phyloP scores from a whole-genome alignment of 2,797 vertebrate genomes.

The Oryzias dopingdopingensis region DNA sequence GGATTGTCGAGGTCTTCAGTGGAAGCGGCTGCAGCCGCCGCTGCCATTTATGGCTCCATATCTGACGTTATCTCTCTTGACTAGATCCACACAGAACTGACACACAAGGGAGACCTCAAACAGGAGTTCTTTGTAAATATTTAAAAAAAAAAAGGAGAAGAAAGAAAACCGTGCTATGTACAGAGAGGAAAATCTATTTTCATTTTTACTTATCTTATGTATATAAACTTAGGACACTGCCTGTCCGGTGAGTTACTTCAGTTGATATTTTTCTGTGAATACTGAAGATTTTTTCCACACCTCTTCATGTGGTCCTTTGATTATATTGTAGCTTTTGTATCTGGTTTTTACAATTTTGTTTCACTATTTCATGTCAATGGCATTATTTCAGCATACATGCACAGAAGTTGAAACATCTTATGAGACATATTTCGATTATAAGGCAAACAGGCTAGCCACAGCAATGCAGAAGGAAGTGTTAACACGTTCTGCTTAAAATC shows the following conservation, averaged over 20 bases:
- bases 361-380: constrained; percentile 82
- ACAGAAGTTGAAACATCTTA: constrained; percentile 59
- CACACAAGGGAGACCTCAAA: constrained; percentile 52
- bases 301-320: constrained; percentile 85
- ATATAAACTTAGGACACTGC: constrained; percentile 97
- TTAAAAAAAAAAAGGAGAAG: constrained; percentile 62
- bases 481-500: constrained; percentile 63
- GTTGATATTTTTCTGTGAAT: constrained; percentile 91
- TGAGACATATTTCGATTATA: constrained; percentile 62
- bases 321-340: constrained; percentile 85
- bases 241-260: constrained; percentile 89
- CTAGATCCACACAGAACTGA: constrained; percentile 72
- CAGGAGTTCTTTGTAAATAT: constrained; percentile 81
- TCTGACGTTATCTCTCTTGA: constrained; percentile 98
- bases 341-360: constrained; percentile 80
- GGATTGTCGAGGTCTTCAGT: constrained; percentile 81
- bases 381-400: constrained; percentile 83
- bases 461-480: constrained; percentile 46
- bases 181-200: constrained; percentile 99
- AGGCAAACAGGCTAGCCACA: constrained; percentile 60
- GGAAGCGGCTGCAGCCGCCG: constrained; percentile 80
- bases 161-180: constrained; percentile 90
- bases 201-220: constrained; percentile 99
- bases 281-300: constrained; percentile 94
- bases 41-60: constrained; percentile 95